Conservation (phyloP, 35 echinoderm and acorn worm genomes). For the Strongylocentrotus purpuratus region DNA sequence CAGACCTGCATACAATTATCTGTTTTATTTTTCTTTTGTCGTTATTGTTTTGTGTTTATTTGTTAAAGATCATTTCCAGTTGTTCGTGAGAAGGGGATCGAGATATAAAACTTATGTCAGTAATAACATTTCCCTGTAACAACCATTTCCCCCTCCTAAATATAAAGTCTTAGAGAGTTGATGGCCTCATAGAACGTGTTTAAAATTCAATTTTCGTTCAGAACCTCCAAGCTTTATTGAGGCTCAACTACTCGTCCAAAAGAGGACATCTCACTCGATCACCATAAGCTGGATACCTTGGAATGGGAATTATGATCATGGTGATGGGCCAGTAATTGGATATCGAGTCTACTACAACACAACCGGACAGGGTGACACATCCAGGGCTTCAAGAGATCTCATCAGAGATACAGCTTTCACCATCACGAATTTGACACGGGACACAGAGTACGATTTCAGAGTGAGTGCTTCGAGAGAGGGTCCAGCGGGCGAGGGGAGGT, state of each 20-base stretch:
- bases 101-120: too few species aligned
- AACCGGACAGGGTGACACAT: background rate
- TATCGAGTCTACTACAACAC: background rate
- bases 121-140: too few species aligned
- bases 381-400: background rate
- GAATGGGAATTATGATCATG: background rate
- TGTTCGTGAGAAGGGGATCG: too few species aligned
- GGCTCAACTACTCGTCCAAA: background rate
- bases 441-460: background rate
- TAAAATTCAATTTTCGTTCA: background rate
- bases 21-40: too few species aligned
- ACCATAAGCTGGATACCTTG: constrained; percentile 21
- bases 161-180: too few species aligned
- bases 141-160: too few species aligned
- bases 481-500: background rate
- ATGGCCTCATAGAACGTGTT: too few species aligned
- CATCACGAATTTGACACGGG: background rate
- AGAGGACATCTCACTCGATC: background rate
- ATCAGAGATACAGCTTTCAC: background rate
- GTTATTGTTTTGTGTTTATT: too few species aligned
- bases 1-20: too few species aligned
- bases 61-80: too few species aligned
- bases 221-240: background rate
- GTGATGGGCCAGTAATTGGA: constrained; percentile 4
- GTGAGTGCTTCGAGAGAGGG: background rate